A percentile compares a stretch with the other conserved stretches of the same genome.
Evolutionary conservation across 2,113 vertebrate species (phyloP).

Genomic region (Orientallactaga bullata): DNA sequence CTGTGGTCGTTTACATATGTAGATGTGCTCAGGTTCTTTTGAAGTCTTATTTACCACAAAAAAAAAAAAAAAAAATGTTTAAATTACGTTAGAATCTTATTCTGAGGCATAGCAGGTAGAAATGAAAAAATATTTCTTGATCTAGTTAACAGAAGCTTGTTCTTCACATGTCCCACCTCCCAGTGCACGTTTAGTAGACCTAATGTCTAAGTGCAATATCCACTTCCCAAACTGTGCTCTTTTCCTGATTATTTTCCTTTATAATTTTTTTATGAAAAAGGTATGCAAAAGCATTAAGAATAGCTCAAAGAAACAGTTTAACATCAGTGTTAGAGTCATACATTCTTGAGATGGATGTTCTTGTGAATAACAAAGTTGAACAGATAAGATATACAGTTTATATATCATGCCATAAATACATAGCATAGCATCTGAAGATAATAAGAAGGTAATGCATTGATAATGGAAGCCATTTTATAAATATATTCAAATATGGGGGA

Average conservation of each 20-base stretch:
- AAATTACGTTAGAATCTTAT: conserved; percentile 3
- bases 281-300: background rate
- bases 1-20: conserved; percentile 53
- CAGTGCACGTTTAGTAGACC: background rate
- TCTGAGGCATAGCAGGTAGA: background rate
- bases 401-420: background rate
- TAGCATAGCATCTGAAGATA: background rate
- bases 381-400: background rate
- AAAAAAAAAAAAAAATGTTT: too few species aligned
- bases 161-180: background rate
- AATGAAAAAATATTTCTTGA: background rate
- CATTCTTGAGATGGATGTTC: background rate
- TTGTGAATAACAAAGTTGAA: background rate
- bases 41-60: conserved; percentile 54
- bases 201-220: background rate
- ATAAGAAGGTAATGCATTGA: background rate
- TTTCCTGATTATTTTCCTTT: conserved; percentile 23
- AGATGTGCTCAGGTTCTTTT: conserved; percentile 52
- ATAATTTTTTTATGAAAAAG: background rate
- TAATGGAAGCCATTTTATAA: background rate
- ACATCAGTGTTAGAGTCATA: background rate
- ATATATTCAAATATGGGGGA: background rate
- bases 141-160: background rate
- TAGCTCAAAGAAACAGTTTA: background rate
- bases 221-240: conserved; percentile 16